Evolutionary conservation across 2,113 vertebrate genomes (phyloP).

Genomic region (Regulus satrapa): DNA sequence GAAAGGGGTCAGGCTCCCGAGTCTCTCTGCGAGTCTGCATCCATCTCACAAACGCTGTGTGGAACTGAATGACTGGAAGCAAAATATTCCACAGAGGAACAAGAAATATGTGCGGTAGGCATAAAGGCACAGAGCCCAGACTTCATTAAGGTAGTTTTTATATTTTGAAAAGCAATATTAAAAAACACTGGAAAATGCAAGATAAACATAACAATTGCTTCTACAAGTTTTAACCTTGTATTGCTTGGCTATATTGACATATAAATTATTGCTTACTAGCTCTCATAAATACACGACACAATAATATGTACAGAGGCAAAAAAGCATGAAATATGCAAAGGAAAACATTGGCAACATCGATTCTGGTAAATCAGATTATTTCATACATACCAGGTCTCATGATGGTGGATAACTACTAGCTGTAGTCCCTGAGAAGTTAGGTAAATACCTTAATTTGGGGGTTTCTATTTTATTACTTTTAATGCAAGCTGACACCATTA

Average conservation of each 20-base stretch:
- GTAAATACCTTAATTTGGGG: conserved; percentile 62
- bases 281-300: conserved; percentile 75
- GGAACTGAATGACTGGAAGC: not conserved
- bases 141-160: conserved; percentile 70
- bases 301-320: conserved; percentile 76
- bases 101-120: not conserved
- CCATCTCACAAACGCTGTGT: not conserved
- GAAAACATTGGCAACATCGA: conserved; percentile 68
- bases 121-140: conserved; percentile 34
- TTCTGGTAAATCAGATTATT: conserved; percentile 73
- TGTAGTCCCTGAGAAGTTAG: conserved; percentile 81
- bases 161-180: conserved; percentile 80
- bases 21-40: not conserved
- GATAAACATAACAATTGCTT: conserved; percentile 71
- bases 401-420: conserved; percentile 68
- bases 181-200: conserved; percentile 79
- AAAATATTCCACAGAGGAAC: not conserved
- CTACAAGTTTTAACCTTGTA: conserved; percentile 76
- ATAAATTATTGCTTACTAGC: conserved; percentile 86
- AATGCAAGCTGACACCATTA: conserved; percentile 54
- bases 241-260: conserved; percentile 81
- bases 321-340: conserved; percentile 63
- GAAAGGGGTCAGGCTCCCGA: not conserved
- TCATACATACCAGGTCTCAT: conserved; percentile 72
- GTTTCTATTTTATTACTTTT: conserved; percentile 55